A percentile compares a stretch with the other conserved stretches of the same genome.
phyloP scores from a whole-genome alignment of 2,797 vertebrate species.

The Parambassis ranga region DNA sequence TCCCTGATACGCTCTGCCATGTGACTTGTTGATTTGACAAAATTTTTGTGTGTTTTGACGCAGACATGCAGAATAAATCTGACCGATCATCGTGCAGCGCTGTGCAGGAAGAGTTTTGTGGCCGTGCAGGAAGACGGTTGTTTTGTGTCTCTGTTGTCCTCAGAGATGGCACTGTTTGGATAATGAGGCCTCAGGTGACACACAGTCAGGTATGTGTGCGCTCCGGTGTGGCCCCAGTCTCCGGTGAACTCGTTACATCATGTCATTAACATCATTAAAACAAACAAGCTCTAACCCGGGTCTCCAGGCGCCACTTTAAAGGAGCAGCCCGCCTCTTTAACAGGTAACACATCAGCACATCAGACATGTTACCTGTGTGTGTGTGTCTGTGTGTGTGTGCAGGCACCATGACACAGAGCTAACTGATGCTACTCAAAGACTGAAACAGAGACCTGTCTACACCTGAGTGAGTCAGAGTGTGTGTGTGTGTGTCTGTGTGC shows the following conservation, averaged over 20 bases:
- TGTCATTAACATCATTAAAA: conserved; percentile 68
- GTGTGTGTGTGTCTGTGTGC: conserved; percentile 17
- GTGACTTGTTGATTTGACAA: no score
- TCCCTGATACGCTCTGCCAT: no score
- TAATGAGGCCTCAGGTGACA: conserved; percentile 69
- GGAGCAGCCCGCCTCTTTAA: background rate
- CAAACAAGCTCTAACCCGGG: conserved; percentile 57
- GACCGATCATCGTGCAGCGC: conserved; percentile 26
- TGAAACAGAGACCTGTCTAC: no score
- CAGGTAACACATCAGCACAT: no score
- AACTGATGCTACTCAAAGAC: no score
- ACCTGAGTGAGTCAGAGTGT: no score
- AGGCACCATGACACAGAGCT: no score
- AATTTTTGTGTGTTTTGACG: no score
- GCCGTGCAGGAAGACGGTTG: conserved; percentile 28
- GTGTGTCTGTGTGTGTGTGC: conserved; percentile 32
- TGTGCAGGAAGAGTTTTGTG: background rate
- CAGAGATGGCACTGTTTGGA: conserved; percentile 16
- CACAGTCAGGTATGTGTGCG: background rate
- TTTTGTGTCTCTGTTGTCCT: conserved; percentile 41
- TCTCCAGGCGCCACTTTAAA: conserved; percentile 25
- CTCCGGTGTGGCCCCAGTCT: conserved; percentile 27
- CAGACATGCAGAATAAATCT: no score
- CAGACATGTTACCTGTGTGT: background rate
- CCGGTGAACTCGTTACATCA: conserved; percentile 61